Percentiles rank a stretch among this genome's conserved stretches.
These are phyloP conservation scores for Dysidea cf. avara DNA, from an alignment of 37 sponge, comb jelly and placozoan genomes.

Conservation along the genomic window DNA sequence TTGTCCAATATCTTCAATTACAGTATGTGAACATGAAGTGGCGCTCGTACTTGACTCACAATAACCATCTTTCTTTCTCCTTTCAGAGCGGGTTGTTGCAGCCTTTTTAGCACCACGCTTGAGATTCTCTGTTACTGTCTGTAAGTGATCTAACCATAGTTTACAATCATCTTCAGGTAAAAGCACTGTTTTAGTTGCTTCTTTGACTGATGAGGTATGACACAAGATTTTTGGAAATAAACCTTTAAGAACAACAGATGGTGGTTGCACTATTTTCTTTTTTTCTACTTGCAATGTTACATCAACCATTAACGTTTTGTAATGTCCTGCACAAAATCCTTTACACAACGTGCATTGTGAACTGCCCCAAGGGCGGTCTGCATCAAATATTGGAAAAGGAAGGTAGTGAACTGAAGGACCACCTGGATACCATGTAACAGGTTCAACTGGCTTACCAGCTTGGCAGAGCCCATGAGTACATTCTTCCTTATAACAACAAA, in stretches of 20 bases:
- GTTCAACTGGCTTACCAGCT: neutral
- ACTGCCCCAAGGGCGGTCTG: conserved; percentile 8
- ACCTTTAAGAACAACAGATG: neutral
- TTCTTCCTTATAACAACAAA: conserved; percentile 23
- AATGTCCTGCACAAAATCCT: conserved; percentile 20
- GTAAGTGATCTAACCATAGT: no score
- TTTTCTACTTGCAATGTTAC: neutral
- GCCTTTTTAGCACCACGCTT: no score
- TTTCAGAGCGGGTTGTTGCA: no score
- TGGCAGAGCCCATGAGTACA: conserved; percentile 10
- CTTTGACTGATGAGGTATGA: neutral
- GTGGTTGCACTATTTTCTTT: neutral
- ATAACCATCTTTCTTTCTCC: no score
- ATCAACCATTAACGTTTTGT: neutral
- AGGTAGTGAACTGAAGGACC: conserved; percentile 11
- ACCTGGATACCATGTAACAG: conserved; percentile 10
- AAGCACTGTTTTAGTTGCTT: neutral
- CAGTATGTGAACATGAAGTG: no score
- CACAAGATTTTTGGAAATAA: neutral
- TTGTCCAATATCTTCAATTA: no score
- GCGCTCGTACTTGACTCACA: no score
- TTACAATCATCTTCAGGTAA: conserved; percentile 9
- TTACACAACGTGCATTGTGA: neutral
- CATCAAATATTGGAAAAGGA: conserved; percentile 20
- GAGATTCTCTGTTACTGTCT: no score